Base-by-base conservation (phyloP, 2,113 vertebrate species). In the Gavialis gangeticus region DNA sequence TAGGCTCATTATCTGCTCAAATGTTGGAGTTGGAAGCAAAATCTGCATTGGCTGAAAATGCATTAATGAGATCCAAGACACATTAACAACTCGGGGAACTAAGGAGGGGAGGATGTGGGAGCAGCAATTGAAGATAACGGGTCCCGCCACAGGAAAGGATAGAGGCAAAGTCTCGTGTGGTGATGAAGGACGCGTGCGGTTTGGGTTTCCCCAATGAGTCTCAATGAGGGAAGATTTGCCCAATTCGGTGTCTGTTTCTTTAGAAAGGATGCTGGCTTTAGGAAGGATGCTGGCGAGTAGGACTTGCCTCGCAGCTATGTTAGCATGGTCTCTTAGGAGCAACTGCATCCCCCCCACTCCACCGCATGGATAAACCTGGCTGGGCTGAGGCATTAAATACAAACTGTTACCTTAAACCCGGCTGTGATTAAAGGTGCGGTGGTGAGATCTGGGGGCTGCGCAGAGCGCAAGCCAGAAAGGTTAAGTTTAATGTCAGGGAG, bases 41-140 rank as follows among this genome's bases (percentile, higher is more conserved):
- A 94, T 3, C 25, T 54, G 75, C 75, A 77, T 86, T 94, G 92
- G 62, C 81, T 1, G 2, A 87, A 62, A 95, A 94, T 94, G 28
- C 89, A 89, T 78, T 87, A 88, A 92, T 89, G 85, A 87, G 84
- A 84, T 92, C 78, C 76, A 92, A 95, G 94, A 92, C 71, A 93
- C 94, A 95, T 82, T 71, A 96, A 79, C 57, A 15, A 71, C 85
- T 13, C 89, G 75, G 58, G 85, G 75, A 94, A 82, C 17, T 18
- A 84, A 84, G 56, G 9, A 84, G 84, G 60, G 17, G 34, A 76
- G 60, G 62, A 91, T 28, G 54, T 56, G 37, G 91, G 89, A 84
- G 84, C 27, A 27, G 84, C 92, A 91, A 92, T 91, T 95, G 93
- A 91, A 93, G 92, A 77, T 91, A 93, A 79, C 0, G 0, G 67